Conservation (phyloP, 1,140 invertebrate species). For the Mactra quadrangularis region DNA sequence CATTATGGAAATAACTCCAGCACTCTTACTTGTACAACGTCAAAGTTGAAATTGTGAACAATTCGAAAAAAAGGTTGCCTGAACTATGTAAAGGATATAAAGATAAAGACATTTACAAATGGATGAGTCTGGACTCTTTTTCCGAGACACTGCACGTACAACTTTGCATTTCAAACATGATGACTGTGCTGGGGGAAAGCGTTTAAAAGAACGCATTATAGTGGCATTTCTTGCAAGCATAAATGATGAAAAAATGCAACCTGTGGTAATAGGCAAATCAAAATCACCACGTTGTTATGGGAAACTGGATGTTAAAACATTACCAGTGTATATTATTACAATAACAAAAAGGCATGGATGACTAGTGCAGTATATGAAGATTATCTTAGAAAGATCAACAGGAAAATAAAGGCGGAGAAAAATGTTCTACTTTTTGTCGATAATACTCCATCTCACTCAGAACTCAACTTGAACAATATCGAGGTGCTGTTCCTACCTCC, state of each 20-base stretch:
- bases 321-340: conserved; percentile 26
- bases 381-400: neutral
- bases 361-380: neutral
- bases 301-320: neutral
- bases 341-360: conserved; percentile 27
- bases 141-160: conserved; percentile 16
- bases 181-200: conserved; percentile 52
- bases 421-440: too few species aligned
- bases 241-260: conserved; percentile 19
- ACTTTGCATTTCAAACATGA: too few species aligned
- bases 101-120: too few species aligned
- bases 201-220: conserved; percentile 53
- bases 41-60: neutral
- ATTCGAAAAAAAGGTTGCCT: conserved; percentile 60
- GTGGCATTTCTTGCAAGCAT: conserved; percentile 50
- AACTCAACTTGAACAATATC: too few species aligned
- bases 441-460: too few species aligned
- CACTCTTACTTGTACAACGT: too few species aligned
- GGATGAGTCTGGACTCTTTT: conserved; percentile 68
- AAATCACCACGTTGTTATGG: conserved; percentile 12
- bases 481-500: too few species aligned
- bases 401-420: too few species aligned
- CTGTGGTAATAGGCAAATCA: conserved; percentile 21
- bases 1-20: too few species aligned
- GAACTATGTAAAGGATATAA: conserved; percentile 49